Base-by-base conservation (phyloP, 2,797 vertebrate species). In the Xerus rutilus region DNA sequence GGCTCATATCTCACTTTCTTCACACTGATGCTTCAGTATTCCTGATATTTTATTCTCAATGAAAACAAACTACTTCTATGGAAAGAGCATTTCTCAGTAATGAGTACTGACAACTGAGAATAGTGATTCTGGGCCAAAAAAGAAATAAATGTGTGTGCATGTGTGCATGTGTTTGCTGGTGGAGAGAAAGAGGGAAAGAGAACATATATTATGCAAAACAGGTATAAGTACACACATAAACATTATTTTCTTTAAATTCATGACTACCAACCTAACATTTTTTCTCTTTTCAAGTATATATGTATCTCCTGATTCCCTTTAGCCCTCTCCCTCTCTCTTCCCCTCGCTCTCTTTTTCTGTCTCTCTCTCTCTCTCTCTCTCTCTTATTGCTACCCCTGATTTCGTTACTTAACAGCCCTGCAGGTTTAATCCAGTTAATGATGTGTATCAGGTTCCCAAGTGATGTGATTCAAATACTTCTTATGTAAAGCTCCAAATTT, bases 361-460 rank as follows among this genome's bases (percentile, higher is more conserved):
- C 30, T 39, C 18, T 1, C 23, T 45, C 10, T 39, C 1, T 35
- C 52, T n/a, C 11, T 67, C 39, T 49, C 10, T 70, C 69, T 65
- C 30, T 32, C 18, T 59, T 3, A 10, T 35, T 89, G 20, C 39
- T 43, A 5, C 21, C 30, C 25, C 43, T n/a, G 14, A 62, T 49
- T 89, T 17, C 57, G 4, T 64, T 86, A 88, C 52, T 93, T 89
- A 89, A 74, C 20, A 84, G 39, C 4, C 3, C 70, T 87, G 7
- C 23, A 69, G 57, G 23, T 57, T 76, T 87, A 64, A 89, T 35
- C 21, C 32, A 76, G 73, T 95, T 93, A 94, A 95, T 78, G 47
- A 62, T 49, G 57, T 83, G n/a, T 65, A 86, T 93, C 65, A 64
- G 2, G 67, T 91, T 88, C 86, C 57, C 82, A 93, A 73, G 45